Percentiles rank a stretch among this genome's conserved stretches.
These are phyloP conservation scores for Euwallacea fornicatus DNA, from an alignment of 1,140 invertebrate genomes.

Conservation along the genomic window DNA sequence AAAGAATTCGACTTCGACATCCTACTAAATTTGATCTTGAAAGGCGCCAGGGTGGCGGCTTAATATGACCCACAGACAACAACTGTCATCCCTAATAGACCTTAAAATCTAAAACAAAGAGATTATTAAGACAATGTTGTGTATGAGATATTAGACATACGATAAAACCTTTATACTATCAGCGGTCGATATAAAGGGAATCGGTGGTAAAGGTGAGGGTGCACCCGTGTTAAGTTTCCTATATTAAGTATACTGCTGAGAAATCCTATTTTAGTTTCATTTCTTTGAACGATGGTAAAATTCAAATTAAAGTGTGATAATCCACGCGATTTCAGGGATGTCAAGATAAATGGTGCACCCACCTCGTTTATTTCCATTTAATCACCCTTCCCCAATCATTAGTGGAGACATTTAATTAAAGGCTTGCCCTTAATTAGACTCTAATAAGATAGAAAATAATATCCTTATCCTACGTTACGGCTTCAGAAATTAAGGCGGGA, in stretches of 20 bases:
- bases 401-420: conserved; percentile 24
- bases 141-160: too few species aligned
- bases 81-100: background rate
- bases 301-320: too few species aligned
- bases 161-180: too few species aligned
- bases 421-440: conserved; percentile 3
- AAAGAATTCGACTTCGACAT: conserved; percentile 53
- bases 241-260: too few species aligned
- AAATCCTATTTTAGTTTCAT: too few species aligned
- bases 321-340: background rate
- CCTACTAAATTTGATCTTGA: conserved; percentile 51
- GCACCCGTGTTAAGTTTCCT: too few species aligned
- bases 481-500: too few species aligned
- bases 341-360: background rate
- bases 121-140: background rate
- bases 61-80: background rate
- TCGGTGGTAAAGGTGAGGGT: too few species aligned
- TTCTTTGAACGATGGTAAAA: too few species aligned
- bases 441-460: conserved; percentile 18
- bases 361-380: conserved; percentile 19
- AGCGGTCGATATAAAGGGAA: too few species aligned
- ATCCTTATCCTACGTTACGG: background rate
- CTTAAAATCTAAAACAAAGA: background rate
- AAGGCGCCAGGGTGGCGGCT: conserved; percentile 50
- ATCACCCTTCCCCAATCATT: conserved; percentile 22